Conservation (phyloP, 1,140 invertebrate species). For the Macrocentrus cingulum region DNA sequence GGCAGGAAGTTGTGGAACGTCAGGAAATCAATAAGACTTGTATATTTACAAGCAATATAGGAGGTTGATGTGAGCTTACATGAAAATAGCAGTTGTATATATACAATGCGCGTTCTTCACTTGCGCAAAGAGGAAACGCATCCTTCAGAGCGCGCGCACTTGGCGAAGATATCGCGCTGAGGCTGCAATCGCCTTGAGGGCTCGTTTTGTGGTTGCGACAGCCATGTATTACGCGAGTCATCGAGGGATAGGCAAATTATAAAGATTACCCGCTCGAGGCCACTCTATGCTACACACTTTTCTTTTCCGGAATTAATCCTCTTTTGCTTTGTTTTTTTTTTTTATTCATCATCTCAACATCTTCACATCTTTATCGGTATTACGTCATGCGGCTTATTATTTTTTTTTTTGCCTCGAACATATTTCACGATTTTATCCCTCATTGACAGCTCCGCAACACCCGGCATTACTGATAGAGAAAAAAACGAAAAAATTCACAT, state of each 20-base stretch:
- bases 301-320: conserved; percentile 14
- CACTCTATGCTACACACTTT: conserved; percentile 8
- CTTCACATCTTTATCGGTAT: neutral
- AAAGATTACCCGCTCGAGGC: conserved; percentile 31
- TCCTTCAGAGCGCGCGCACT: conserved; percentile 18
- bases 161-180: neutral
- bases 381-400: too few species aligned
- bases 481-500: too few species aligned
- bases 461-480: too few species aligned
- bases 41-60: conserved; percentile 1
- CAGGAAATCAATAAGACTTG: neutral
- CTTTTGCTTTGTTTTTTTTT: neutral
- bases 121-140: conserved; percentile 1
- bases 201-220: conserved; percentile 30
- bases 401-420: too few species aligned
- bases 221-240: conserved; percentile 37
- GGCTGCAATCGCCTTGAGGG: conserved; percentile 17
- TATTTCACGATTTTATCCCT: too few species aligned
- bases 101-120: neutral
- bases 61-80: neutral
- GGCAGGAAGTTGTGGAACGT: too few species aligned
- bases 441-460: too few species aligned
- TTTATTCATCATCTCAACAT: neutral
- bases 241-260: conserved; percentile 36
- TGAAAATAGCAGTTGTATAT: conserved; percentile 8